These are phyloP conservation scores for Ailurus styani DNA, from an alignment of 2,113 vertebrate species.

Conservation along the genomic window DNA sequence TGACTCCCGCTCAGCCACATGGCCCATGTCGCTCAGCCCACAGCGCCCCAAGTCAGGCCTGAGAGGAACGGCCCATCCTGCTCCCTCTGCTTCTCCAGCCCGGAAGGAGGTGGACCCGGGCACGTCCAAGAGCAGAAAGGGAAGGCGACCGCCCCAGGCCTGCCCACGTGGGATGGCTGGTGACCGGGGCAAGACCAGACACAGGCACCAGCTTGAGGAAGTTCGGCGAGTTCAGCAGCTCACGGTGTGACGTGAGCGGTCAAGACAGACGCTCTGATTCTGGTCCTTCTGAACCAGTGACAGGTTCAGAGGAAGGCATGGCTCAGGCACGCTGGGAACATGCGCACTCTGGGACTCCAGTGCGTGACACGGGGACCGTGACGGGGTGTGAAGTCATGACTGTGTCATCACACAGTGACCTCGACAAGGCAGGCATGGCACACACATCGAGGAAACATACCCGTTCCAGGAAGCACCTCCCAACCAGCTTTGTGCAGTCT, in stretches of 20 bases:
- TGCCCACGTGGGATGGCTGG: not conserved
- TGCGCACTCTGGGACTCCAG: not conserved
- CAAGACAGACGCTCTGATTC: accelerated
- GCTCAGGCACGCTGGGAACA: not conserved
- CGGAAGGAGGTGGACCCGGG: not conserved
- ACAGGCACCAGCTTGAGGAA: accelerated
- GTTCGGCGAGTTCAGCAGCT: not conserved
- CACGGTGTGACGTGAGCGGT: accelerated
- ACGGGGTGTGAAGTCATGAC: not conserved
- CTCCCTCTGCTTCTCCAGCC: not conserved
- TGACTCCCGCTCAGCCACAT: not conserved
- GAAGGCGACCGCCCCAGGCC: not conserved
- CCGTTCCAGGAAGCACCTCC: conserved; percentile 93
- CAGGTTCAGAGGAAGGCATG: not conserved
- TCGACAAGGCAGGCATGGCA: no score
- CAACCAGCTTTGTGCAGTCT: conserved; percentile 92
- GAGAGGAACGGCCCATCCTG: not conserved
- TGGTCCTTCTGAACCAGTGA: not conserved
- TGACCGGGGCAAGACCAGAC: not conserved
- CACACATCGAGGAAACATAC: conserved; percentile 75
- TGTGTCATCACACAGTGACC: no score
- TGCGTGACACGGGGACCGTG: no score
- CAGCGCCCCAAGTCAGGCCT: not conserved
- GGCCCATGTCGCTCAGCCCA: accelerated
- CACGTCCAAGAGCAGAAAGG: not conserved